Percentiles rank a stretch among this genome's conserved stretches.
Conservation (phyloP, 1,140 invertebrate genomes). For the Laupala kohalensis region DNA sequence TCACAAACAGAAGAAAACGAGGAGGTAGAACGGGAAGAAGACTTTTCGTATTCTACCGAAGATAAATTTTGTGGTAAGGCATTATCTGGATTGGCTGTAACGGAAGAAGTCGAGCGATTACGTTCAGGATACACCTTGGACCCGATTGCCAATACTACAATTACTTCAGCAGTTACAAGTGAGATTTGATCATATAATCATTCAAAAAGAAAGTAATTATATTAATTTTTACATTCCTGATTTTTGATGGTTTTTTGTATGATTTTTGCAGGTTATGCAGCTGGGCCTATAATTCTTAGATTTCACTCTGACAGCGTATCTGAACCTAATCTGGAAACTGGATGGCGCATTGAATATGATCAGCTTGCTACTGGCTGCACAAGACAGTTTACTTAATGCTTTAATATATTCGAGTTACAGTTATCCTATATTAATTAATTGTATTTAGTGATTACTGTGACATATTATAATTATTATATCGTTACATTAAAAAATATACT, state of each 20-base stretch:
- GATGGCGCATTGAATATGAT: constrained; percentile 16
- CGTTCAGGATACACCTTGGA: constrained; percentile 14
- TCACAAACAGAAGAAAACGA: constrained; percentile 6
- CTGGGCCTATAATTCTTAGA: constrained; percentile 17
- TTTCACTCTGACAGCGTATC: constrained; percentile 17
- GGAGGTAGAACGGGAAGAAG: constrained; percentile 7
- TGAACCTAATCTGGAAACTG: constrained; percentile 15
- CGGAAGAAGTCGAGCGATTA: constrained; percentile 15
- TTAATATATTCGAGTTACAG: no score
- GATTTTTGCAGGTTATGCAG: constrained; percentile 18
- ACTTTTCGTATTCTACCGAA: background rate
- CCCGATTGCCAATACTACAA: constrained; percentile 15
- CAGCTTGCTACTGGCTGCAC: constrained; percentile 18
- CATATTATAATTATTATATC: no score
- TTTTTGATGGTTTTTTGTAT: background rate
- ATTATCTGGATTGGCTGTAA: constrained; percentile 17
- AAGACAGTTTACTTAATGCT: background rate
- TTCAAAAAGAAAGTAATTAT: background rate
- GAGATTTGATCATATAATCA: constrained; percentile 1
- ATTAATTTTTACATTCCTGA: background rate
- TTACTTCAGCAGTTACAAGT: constrained; percentile 16
- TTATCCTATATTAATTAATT: no score
- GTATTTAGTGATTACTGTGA: no score
- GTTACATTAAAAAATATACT: no score
- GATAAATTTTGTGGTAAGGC: constrained; percentile 19